Evolutionary conservation across 2,888 invertebrate species (phyloP), one percentile per base, ranked within the genome.

Genomic region (Trypoxylon attenuatum): DNA sequence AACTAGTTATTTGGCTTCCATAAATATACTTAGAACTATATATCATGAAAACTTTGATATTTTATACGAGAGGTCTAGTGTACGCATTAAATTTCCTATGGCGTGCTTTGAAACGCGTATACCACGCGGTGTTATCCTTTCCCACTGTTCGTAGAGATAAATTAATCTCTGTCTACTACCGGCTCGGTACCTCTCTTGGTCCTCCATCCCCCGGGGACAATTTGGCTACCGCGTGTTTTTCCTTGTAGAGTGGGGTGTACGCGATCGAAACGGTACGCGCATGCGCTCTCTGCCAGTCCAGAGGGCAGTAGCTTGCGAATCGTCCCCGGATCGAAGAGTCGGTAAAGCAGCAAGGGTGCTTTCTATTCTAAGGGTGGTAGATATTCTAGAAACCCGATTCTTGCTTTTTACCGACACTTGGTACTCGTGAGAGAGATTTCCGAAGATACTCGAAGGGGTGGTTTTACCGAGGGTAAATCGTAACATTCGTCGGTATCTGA

Each of bases 191-290:
- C 2, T 5, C 8, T 42, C 8, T 10, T 13, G 19, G 39, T 21
- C 42, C 25, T 33, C 25, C 38, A 21, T 23, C 46, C 41, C 60
- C 22, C 43, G 42, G n/a, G n/a, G n/a, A 1, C 38, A 50, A 42
- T 29, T 71, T 18, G 18, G 41, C 25, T 16, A 38, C 42, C 42
- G 54, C 46, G 38, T 39, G 25, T 22, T 45, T 57, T 60, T 62
- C 23, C 45, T 55, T 39, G 46, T 49, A 42, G 55, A 39, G 46
- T 43, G 64, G 62, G 60, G 54, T 66, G 69, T 55, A 78, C 67
- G 60, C 79, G 84, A 83, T 81, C 82, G 81, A 83, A 83, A 71
- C 55, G 50, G 55, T 69, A 59, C 70, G 84, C 85, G 85, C 85
- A 85, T 85, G 85, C 86, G 85, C 82, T 72, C 65, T 84, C 21